Evolutionary conservation across 2,888 invertebrate genomes (phyloP), one percentile per base, ranked within the genome.

Genomic region (Tachina grossa): DNA sequence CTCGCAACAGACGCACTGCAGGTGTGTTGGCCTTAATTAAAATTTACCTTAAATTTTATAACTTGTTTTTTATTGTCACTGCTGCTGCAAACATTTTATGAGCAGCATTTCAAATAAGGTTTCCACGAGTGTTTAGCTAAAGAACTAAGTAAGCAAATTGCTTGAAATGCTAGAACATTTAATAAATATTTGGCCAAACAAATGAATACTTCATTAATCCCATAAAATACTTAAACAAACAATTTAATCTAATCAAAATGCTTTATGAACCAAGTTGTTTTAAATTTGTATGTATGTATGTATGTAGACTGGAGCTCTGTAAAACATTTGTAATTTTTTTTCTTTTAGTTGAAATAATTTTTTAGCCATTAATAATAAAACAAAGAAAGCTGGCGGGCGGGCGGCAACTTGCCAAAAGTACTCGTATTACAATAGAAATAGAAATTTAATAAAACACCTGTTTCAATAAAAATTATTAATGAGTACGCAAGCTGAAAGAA

Each of bases 11-110:
- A 81, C 81, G 77, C 81, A 85, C 81, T 85, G 84, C 84, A 85
- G 84, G 84, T 85, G 84, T 85, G 79, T 76, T 84, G 71, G 76
- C 49, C 49, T 68, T 85, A 85, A 85, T 85, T 85, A 85, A 85
- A 81, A 81, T 77, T 77, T 85, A 72, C 76, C 66, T 61, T 63
- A 53, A 69, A 69, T 51, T 57, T 63, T 83, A 31, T 31, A 51
- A 22, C 51, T 66, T 59, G 4, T 10, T 16, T 55, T 68, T 19
- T 19, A 39, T 19, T 19, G 51, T 59, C 59, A 45, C 55, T 74
- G 49, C 41, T 61, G 49, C 19, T 69, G 61, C 19, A 75, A 51
- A 16, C n/a, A 51, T 39, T 51, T 59, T 49, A 68, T 9, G 47
- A 78, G 61, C 59, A 71, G 11, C 45, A 53, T 71, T 55, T 63